phyloP scores from a whole-genome alignment of 2,797 vertebrate genomes.

The Aselliscus stoliczkanus region DNA sequence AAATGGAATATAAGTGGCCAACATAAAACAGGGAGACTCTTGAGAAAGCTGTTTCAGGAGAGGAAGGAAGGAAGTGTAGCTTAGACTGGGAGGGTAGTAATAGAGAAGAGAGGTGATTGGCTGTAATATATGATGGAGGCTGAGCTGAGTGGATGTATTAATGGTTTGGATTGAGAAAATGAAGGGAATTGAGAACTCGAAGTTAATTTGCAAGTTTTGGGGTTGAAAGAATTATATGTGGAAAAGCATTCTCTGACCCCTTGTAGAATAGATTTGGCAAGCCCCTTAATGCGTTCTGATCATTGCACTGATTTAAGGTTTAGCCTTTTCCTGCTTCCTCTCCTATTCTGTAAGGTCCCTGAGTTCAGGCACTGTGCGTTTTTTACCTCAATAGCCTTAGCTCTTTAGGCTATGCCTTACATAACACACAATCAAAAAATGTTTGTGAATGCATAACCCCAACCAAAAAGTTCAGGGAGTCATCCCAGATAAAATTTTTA shows the following conservation, averaged over 20 bases:
- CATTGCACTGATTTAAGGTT: neutral
- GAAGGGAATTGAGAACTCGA: neutral
- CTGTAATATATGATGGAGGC: neutral
- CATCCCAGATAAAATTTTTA: neutral
- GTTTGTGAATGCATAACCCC: neutral
- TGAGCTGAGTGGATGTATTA: neutral
- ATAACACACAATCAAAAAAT: neutral
- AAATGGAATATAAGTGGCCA: neutral
- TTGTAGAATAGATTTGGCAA: neutral
- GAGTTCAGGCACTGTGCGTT: neutral
- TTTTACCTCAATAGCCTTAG: neutral
- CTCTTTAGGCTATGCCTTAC: neutral
- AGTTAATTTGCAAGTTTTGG: neutral
- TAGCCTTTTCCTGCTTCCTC: neutral
- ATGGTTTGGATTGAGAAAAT: neutral
- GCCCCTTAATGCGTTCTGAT: neutral
- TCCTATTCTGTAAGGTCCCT: neutral
- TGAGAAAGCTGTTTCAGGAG: neutral
- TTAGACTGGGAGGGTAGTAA: neutral
- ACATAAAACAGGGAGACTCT: neutral
- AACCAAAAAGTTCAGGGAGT: neutral
- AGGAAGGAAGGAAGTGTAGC: neutral
- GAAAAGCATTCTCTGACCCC: neutral
- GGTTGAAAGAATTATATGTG: neutral
- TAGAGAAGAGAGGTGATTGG: neutral